Evolutionary conservation across 2,888 invertebrate species (phyloP).

Genomic region (Euphydryas editha): DNA sequence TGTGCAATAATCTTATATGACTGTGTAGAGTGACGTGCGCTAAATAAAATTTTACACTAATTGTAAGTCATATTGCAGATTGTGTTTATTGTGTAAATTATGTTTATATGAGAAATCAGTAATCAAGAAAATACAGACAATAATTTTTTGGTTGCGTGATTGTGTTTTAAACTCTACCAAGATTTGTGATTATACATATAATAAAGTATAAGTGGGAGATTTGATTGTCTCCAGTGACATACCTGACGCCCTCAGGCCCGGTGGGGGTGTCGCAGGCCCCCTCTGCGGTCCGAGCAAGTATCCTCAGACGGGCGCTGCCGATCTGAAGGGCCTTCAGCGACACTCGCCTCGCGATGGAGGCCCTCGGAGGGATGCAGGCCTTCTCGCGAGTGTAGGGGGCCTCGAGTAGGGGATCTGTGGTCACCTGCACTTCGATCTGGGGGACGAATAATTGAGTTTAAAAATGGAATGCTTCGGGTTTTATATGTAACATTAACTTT

Average conservation of each 20-base stretch:
- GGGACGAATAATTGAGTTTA: neutral
- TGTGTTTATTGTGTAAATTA: conserved; percentile 83
- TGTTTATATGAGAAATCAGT: conserved; percentile 81
- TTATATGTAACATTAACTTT: neutral
- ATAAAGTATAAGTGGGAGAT: conserved; percentile 86
- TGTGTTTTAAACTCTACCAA: conserved; percentile 88
- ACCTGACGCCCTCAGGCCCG: neutral
- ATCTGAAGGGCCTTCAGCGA: conserved; percentile 42
- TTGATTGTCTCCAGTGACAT: conserved; percentile 38
- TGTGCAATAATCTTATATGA: conserved; percentile 80
- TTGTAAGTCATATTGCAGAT: conserved; percentile 79
- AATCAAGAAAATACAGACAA: conserved; percentile 77
- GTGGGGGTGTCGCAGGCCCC: neutral
- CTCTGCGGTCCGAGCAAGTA: neutral
- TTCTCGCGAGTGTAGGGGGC: conserved; percentile 48
- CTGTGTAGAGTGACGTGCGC: conserved; percentile 79
- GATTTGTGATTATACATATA: conserved; percentile 90
- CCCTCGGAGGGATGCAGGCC: conserved; percentile 56
- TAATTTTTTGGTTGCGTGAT: conserved; percentile 85
- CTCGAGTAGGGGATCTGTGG: conserved; percentile 14
- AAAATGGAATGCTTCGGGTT: neutral
- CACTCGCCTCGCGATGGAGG: conserved; percentile 56
- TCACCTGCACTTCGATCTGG: conserved; percentile 65
- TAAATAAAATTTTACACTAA: conserved; percentile 76
- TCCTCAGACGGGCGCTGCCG: neutral